phyloP scores from a whole-genome alignment of 2,797 vertebrate genomes.

The Cyprinodon diabolis region DNA sequence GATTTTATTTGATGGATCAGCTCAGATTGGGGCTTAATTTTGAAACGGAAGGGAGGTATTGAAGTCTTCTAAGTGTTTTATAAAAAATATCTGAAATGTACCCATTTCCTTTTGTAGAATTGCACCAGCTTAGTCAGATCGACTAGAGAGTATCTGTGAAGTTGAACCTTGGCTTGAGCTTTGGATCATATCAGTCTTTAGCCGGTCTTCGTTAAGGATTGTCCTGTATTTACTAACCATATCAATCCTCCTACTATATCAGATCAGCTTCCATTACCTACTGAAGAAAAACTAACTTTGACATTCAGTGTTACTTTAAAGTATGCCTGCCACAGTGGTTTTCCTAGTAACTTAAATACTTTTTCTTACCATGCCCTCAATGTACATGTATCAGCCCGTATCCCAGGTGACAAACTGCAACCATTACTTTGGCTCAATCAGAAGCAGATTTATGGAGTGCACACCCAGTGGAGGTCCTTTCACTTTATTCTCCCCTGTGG shows the following conservation, averaged over 20 bases:
- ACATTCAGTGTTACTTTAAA: neutral
- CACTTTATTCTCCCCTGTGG: neutral
- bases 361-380: neutral
- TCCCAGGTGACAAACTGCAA: neutral
- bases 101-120: no score
- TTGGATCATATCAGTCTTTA: neutral
- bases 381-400: neutral
- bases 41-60: neutral
- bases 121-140: neutral
- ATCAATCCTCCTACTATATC: neutral
- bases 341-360: neutral
- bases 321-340: neutral
- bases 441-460: neutral
- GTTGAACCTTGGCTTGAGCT: neutral
- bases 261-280: neutral
- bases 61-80: neutral
- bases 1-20: neutral
- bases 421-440: neutral
- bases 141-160: neutral
- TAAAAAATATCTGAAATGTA: neutral
- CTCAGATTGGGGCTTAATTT: no score
- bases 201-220: neutral
- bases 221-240: neutral
- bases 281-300: neutral
- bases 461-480: neutral